phyloP scores from a whole-genome alignment of 2,797 vertebrate genomes.

The Parauchenoglanis ngamensis region DNA sequence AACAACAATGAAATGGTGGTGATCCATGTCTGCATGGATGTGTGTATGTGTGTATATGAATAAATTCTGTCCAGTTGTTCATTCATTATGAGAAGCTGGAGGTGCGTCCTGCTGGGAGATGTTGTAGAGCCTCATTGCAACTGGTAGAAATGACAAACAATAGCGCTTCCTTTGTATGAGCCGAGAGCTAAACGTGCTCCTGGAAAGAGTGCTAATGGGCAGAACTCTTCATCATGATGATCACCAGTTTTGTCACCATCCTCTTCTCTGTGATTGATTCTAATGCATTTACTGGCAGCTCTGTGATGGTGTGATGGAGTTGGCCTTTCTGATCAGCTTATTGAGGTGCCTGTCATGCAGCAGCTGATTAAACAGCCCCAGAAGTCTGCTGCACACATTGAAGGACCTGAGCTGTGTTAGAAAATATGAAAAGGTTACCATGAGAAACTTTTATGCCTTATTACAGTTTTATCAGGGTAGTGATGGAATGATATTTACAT shows the following conservation, averaged over 20 bases:
- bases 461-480: background rate
- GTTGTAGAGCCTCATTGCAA: background rate
- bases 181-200: background rate
- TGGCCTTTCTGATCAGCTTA: background rate
- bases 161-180: background rate
- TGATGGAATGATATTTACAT: background rate
- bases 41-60: background rate
- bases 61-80: background rate
- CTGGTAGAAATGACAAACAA: background rate
- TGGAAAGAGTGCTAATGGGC: background rate
- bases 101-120: background rate
- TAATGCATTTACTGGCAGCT: background rate
- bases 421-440: background rate
- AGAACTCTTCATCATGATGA: background rate
- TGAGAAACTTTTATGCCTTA: background rate
- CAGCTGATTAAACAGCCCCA: background rate
- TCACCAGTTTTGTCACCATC: background rate
- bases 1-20: background rate
- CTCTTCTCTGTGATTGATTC: background rate
- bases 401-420: background rate
- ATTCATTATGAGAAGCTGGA: background rate
- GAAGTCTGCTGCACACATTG: background rate
- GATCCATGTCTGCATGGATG: background rate
- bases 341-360: background rate
- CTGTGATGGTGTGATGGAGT: background rate